Evolutionary conservation across 2,888 invertebrate genomes (phyloP).

Genomic region (Ectemnius lituratus): DNA sequence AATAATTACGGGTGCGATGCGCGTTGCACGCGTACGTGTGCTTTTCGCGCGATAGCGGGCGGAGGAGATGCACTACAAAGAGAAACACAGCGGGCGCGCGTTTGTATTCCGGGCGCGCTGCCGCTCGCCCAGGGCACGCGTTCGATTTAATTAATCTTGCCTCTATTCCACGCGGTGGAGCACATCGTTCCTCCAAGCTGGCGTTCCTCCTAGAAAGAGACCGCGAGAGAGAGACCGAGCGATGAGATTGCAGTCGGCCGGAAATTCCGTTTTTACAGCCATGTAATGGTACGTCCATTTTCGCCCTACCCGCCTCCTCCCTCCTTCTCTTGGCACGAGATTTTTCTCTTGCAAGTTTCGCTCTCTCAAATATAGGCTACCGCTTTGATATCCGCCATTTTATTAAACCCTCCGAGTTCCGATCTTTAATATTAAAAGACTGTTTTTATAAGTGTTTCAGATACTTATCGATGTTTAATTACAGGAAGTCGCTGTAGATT

Average conservation of each 20-base stretch:
- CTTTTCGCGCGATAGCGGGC: too few relatives aligned
- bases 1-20: slow-evolving; percentile 56
- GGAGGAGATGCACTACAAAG: slow-evolving; percentile 49
- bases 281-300: slow-evolving; percentile 36
- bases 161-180: slow-evolving; percentile 42
- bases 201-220: slow-evolving; percentile 35
- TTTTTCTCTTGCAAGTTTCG: too few relatives aligned
- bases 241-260: slow-evolving; percentile 41
- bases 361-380: too few relatives aligned
- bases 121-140: slow-evolving; percentile 41
- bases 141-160: slow-evolving; percentile 67
- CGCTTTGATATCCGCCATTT: too few relatives aligned
- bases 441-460: too few relatives aligned
- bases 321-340: neutral
- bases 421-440: too few relatives aligned
- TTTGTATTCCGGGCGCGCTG: too few relatives aligned
- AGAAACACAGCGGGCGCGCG: slow-evolving; percentile 27
- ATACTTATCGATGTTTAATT: too few relatives aligned
- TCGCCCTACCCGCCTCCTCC: neutral
- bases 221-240: slow-evolving; percentile 20
- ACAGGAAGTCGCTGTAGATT: too few relatives aligned
- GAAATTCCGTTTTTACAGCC: slow-evolving; percentile 47
- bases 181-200: slow-evolving; percentile 44
- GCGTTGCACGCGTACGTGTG: slow-evolving; percentile 3
- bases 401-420: too few relatives aligned